These are phyloP conservation scores for Antitype chi DNA, from an alignment of 2,888 invertebrate genomes.

Conservation along the genomic window DNA sequence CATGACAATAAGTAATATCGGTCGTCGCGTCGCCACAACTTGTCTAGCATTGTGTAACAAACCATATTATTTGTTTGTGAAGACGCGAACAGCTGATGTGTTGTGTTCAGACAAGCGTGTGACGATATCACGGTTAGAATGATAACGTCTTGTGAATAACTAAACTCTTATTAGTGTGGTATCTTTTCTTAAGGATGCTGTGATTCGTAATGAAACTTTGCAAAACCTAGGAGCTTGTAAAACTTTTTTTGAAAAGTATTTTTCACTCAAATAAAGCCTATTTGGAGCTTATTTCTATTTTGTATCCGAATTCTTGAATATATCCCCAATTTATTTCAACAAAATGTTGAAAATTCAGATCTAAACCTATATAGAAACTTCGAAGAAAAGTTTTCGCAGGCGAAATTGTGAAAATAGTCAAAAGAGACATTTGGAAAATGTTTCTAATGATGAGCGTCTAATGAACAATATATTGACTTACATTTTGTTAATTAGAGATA, in stretches of 20 bases:
- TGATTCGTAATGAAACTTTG: background rate
- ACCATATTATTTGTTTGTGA: slow-evolving; percentile 31
- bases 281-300: slow-evolving; percentile 3
- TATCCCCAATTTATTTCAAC: background rate
- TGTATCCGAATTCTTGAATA: background rate
- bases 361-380: background rate
- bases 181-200: background rate
- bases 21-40: slow-evolving; percentile 42
- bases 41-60: slow-evolving; percentile 38
- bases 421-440: background rate
- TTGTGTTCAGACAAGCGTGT: background rate
- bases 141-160: background rate
- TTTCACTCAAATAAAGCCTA: background rate
- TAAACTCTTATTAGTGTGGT: background rate
- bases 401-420: background rate
- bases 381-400: background rate
- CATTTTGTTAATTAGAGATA: background rate
- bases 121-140: background rate
- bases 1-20: slow-evolving; percentile 20
- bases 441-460: background rate
- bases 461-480: no score
- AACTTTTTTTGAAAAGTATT: background rate
- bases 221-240: background rate
- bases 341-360: slow-evolving; percentile 2
- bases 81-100: slow-evolving; percentile 11